These are phyloP conservation scores for Podocnemis expansa DNA, from an alignment of 2,113 vertebrate species.

Conservation along the genomic window DNA sequence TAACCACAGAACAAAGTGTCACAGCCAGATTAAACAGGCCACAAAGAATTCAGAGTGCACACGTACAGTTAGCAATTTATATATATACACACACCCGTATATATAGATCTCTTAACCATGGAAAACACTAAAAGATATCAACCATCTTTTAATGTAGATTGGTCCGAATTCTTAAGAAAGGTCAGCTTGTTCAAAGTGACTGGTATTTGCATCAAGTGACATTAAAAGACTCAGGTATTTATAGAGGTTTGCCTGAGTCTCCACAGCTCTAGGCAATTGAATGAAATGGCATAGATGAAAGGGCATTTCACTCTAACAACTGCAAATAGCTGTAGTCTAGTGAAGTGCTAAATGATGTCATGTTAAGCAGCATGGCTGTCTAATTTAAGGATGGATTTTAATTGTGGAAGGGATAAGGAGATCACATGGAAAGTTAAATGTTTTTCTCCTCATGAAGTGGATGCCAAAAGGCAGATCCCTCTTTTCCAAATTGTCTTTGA, in stretches of 20 bases:
- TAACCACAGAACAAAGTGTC: constrained; percentile 61
- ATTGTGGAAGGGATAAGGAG: background rate
- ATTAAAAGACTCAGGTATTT: constrained; percentile 49
- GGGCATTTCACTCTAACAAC: constrained; percentile 26
- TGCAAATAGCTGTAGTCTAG: constrained; percentile 35
- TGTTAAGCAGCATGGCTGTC: background rate
- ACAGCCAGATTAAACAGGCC: constrained; percentile 73
- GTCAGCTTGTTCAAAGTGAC: constrained; percentile 60
- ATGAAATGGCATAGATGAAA: constrained; percentile 60
- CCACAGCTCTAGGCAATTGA: constrained; percentile 36
- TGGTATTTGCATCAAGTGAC: constrained; percentile 64
- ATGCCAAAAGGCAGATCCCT: background rate
- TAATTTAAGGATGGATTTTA: background rate
- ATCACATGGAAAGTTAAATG: background rate
- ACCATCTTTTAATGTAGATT: constrained; percentile 2
- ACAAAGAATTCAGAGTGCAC: constrained; percentile 20
- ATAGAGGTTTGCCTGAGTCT: constrained; percentile 11
- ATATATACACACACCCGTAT: background rate
- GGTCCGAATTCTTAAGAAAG: constrained; percentile 50
- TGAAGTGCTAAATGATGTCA: constrained; percentile 43
- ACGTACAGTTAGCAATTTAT: constrained; percentile 25
- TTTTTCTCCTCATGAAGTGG: background rate
- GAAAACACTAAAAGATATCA: constrained; percentile 53
- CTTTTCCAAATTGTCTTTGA: constrained; percentile 27
- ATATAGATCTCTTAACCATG: constrained; percentile 9